phyloP scores from a whole-genome alignment of 2,888 invertebrate genomes.

The Parnassius smintheus region DNA sequence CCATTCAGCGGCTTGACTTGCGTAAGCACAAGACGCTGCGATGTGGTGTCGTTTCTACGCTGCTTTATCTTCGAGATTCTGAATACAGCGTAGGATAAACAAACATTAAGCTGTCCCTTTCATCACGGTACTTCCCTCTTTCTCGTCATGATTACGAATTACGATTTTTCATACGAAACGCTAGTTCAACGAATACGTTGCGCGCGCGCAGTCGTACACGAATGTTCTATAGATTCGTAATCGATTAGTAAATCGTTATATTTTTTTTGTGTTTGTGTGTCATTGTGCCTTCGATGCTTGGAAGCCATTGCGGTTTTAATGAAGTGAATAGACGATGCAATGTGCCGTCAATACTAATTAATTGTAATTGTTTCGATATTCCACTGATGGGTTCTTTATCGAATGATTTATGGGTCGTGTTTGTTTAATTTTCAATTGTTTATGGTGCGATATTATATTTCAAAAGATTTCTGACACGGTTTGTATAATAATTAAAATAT shows the following conservation, averaged over 20 bases:
- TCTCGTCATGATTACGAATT: conserved; percentile 54
- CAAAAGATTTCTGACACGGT: background rate
- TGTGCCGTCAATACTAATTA: conserved; percentile 17
- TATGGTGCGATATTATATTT: background rate
- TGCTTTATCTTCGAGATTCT: conserved; percentile 1
- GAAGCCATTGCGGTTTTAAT: conserved; percentile 35
- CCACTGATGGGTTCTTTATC: conserved; percentile 11
- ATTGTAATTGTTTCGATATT: background rate
- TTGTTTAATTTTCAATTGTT: conserved; percentile 10
- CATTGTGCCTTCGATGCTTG: conserved; percentile 30
- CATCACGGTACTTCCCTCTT: conserved; percentile 40
- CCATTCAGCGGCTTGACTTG: background rate
- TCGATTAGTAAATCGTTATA: conserved; percentile 34
- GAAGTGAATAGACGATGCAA: conserved; percentile 35
- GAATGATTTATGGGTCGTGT: background rate
- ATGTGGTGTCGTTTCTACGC: background rate
- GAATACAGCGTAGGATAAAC: conserved; percentile 13
- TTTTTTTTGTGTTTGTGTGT: conserved; percentile 29
- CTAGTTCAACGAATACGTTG: conserved; percentile 50
- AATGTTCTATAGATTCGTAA: conserved; percentile 35
- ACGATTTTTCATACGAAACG: conserved; percentile 51
- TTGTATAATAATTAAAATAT: background rate
- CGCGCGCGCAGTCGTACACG: conserved; percentile 49
- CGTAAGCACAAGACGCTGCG: conserved; percentile 1
- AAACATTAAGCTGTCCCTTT: conserved; percentile 33